Base-by-base conservation (phyloP, 92 coral and sea anemone genomes). In the Siderastrea siderea region DNA sequence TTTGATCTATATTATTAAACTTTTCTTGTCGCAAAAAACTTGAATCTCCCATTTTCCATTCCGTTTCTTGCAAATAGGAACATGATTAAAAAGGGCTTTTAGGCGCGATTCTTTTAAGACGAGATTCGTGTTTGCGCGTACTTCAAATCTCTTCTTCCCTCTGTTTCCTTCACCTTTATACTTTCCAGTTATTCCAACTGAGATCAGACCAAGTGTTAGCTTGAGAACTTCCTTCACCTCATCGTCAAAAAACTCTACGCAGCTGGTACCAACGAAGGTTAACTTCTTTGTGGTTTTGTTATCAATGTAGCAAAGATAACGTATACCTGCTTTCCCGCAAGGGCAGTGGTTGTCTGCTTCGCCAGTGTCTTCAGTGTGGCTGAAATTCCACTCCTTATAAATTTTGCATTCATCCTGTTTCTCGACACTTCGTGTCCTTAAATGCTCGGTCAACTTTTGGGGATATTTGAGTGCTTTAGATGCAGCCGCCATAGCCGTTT, bases 21-120 rank as follows among this genome's bases (percentile, higher is more conserved):
- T 49, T 11, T 15, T 7, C 47, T 43, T 13, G 47, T 4, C 0
- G 26, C 52, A 49, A 38, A 69, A 50, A 3, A 75, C 87, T 74
- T 88, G 91, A 0, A 88, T 70, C 74, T 88, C 91, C 88, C 91
- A 82, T 52, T 82, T 88, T 45, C 50, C 76, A 74, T 82, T 74
- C 12, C 46, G 0, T 47, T 82, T 88, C 54, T 51, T 13, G 74
- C 53, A 74, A 48, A 88, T 81, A 8, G 87, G 83, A 43, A 88
- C 84, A 19, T 15, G 8, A 1, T 52, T 12, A 16, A 84, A 71
- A 1, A 71, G 87, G 51, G 66, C 58, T 74, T 88, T 72, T 65
- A 88, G 66, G 26, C 60, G 63, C 38, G 71, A 9, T 7, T 16
- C 57, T 62, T 88, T 88, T 46, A 4, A 48, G 15, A 81, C 91